These are phyloP conservation scores for Dysidea cf. avara DNA, from an alignment of 37 sponge, comb jelly and placozoan genomes.

Conservation along the genomic window DNA sequence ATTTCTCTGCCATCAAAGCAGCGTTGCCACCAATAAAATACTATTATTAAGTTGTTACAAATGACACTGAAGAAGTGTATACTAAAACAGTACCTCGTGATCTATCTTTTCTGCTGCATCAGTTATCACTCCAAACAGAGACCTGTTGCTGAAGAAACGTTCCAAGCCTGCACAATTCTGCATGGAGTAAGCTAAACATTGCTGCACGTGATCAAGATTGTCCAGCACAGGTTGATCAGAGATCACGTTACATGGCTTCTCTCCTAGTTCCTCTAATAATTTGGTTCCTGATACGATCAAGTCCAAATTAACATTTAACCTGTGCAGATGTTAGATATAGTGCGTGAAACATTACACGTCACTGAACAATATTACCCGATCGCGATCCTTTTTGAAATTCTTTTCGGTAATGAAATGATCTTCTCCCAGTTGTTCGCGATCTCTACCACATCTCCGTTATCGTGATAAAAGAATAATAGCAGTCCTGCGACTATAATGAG, in stretches of 20 bases:
- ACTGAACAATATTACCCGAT: no score
- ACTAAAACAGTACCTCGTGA: constrained; percentile 29
- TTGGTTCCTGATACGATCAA: constrained; percentile 71
- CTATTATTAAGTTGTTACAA: constrained; percentile 25
- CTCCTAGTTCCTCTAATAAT: constrained; percentile 49
- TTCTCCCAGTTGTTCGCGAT: no score
- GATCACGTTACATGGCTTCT: constrained; percentile 6
- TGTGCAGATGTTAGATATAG: constrained; percentile 1
- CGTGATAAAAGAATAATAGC: no score
- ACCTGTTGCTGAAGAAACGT: constrained; percentile 35
- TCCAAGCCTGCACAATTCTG: constrained; percentile 77
- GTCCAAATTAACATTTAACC: constrained; percentile 85
- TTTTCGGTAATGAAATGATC: no score
- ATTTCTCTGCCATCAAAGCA: constrained; percentile 80
- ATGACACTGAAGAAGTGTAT: not conserved
- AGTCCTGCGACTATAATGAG: no score
- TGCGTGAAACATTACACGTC: no score
- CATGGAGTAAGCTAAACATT: constrained; percentile 71
- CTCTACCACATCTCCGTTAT: no score
- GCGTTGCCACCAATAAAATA: constrained; percentile 92
- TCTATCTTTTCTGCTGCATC: constrained; percentile 29
- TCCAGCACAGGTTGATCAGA: constrained; percentile 40
- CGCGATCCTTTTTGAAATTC: no score
- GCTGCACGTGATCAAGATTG: constrained; percentile 44
- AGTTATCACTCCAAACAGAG: constrained; percentile 53